Evolutionary conservation across 2,797 vertebrate species (phyloP), one percentile per base, ranked within the genome.

Genomic region (Allobates femoralis): DNA sequence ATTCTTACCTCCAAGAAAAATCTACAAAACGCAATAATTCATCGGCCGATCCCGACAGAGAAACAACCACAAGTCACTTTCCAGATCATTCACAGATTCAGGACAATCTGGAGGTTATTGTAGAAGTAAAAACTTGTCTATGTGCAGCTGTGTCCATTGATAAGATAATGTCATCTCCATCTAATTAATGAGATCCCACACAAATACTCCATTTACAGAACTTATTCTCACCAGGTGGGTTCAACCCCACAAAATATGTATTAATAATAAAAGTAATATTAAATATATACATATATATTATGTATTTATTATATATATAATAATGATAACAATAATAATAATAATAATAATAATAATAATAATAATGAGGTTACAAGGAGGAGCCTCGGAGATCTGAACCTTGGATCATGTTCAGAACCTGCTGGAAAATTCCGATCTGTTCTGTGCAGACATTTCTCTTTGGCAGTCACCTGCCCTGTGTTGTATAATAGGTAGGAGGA

Each of bases 401-500:
- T 41, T 6, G 18, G 19, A 4, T 19, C 67, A 18, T 21, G 7
- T 1, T 3, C 12, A 1, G 8, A 30, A 67, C 79, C 62, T 34
- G 79, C 62, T 53, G 79, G 79, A 30, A 32, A 23, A 67, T 50
- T 12, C 34, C 79, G 5, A 67, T 34, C 60, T 53, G 28, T n/a
- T 76, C 37, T 75, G 37, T 55, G 46, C 18, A 83, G 60, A 83
- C n/a, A 77, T 41, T 62, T 78, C 53, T 78, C 81, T 78, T 87
- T 83, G 81, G 81, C 73, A 83, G 32, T 10, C 15, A 78, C 3
- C 79, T 86, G 73, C 62, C 55, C 66, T 84, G 86, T 84, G 86
- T 87, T 87, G 82, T 87, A 84, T 87, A 87, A 87, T 12, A 81
- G 67, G 86, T 56, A 79, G 86, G 86, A 85, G 86, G 82, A 69